phyloP scores from a whole-genome alignment of 2,113 vertebrate genomes.

The Jacana jacana region DNA sequence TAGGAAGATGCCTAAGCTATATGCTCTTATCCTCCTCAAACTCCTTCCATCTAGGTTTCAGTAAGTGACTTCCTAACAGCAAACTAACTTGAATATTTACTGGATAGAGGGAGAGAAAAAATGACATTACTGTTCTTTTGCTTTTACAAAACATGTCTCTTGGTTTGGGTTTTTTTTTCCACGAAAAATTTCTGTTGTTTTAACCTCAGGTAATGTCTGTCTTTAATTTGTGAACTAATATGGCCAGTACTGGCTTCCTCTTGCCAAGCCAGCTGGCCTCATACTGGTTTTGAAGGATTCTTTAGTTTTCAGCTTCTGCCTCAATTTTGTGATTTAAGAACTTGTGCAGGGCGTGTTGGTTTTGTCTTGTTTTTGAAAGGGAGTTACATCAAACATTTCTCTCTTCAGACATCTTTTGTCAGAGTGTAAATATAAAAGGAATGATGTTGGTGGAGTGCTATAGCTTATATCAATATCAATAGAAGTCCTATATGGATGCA shows the following conservation, averaged over 20 bases:
- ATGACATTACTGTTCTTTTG: background rate
- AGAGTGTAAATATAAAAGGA: background rate
- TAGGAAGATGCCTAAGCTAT: background rate
- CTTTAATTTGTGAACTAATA: background rate
- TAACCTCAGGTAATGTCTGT: background rate
- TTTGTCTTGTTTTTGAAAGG: background rate
- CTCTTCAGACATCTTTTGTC: background rate
- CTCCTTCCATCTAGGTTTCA: background rate
- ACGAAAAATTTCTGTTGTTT: background rate
- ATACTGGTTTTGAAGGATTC: background rate
- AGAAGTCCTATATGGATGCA: background rate
- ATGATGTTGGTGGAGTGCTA: background rate
- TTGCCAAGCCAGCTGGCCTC: background rate
- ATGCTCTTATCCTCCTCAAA: background rate
- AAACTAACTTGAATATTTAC: background rate
- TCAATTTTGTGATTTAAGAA: background rate
- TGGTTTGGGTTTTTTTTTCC: fast-evolving
- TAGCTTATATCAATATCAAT: background rate
- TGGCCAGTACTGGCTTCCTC: background rate
- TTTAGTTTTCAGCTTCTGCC: background rate
- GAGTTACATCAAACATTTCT: background rate
- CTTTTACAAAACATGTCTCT: background rate
- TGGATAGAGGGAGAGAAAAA: background rate
- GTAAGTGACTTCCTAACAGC: background rate
- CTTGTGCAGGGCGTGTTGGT: background rate